phyloP scores from a whole-genome alignment of 2,113 vertebrate species.

The Emydocephalus ijimae region DNA sequence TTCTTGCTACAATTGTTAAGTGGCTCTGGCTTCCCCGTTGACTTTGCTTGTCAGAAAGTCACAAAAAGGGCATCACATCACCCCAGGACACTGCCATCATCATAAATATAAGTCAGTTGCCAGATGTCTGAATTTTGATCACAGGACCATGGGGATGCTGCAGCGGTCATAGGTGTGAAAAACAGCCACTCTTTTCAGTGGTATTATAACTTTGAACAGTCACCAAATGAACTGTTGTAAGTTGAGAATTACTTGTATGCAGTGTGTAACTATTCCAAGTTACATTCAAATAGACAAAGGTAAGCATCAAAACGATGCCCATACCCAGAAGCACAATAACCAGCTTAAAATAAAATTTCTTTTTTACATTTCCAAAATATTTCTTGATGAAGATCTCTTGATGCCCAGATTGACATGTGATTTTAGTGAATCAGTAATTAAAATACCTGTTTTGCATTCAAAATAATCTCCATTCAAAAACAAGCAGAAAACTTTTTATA shows the following conservation, averaged over 20 bases:
- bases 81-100: not conserved
- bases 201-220: not conserved
- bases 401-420: not conserved
- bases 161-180: not conserved
- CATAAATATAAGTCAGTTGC: not conserved
- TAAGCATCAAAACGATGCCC: not conserved
- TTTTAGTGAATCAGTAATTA: not conserved
- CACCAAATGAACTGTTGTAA: not conserved
- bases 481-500: not conserved
- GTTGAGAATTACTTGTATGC: not conserved
- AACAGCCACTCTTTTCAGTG: not conserved
- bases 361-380: not conserved
- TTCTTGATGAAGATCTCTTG: not conserved
- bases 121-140: not conserved
- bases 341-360: not conserved
- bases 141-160: not conserved
- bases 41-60: not conserved
- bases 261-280: not conserved
- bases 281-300: not conserved
- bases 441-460: not conserved
- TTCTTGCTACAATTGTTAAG: not conserved
- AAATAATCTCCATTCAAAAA: not conserved
- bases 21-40: not conserved
- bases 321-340: not conserved
- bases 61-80: no score